Base-by-base conservation (phyloP, 2,888 invertebrate species). In the Augiades crinisus region DNA sequence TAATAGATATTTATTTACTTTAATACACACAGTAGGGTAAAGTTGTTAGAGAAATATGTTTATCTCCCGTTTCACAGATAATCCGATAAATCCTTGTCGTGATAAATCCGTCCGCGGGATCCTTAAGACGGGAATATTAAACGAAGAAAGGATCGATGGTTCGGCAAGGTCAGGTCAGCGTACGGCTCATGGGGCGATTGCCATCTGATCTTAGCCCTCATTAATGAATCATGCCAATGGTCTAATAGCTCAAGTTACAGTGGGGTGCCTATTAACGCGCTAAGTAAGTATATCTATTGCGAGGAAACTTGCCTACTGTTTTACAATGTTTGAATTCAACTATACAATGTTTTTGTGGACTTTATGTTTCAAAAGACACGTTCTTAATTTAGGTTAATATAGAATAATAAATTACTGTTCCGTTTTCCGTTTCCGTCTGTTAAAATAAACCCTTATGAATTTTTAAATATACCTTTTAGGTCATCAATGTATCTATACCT, bases 191-290 rank as follows among this genome's bases (percentile, higher is more conserved):
- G 22, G 22, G 33, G 36, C 21, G 45, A 46, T 46, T 46, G 45
- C 45, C 45, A 46, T 46, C 45, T 46, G 45, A 46, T 46, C 45
- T 46, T 36, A 14, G 45, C 45, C 34, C 36, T 36, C 33, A 36
- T 46, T 46, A 46, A 44, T 44, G 43, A 44, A 43, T 40, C 40
- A 40, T 44, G 43, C 31, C 43, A 31, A 31, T 31, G 43, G 12
- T 30, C 41, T 41, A 41, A 41, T 43, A 43, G 43, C 43, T 30
- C 43, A 30, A 30, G 43, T 30, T 43, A 31, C 17, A 19, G 17
- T 6, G 1, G 27, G 27, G 41, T 30, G 10, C 30, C 10, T 12
- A 43, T 19, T 43, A 31, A 17, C 41, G 30, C 21, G 13, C 21
- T 38, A 22, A 21, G 5, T 19, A 19, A 19, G 19, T 19, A 19